These are phyloP conservation scores for Cephus runcator DNA, from an alignment of 2,888 invertebrate genomes.

Conservation along the genomic window DNA sequence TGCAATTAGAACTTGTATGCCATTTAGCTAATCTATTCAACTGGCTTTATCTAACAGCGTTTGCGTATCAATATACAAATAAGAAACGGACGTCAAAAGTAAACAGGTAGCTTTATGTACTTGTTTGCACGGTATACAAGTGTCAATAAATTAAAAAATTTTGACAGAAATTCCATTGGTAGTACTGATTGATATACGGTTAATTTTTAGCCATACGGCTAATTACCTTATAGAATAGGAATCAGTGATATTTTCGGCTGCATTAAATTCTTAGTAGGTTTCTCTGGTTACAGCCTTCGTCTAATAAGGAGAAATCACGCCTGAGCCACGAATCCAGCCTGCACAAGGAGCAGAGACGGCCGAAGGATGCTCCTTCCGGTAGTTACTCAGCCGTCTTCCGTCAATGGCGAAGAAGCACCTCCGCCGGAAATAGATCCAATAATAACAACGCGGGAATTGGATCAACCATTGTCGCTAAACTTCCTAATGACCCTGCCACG, in stretches of 20 bases:
- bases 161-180: not conserved
- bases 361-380: conserved; percentile 35
- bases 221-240: not conserved
- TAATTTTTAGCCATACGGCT: not conserved
- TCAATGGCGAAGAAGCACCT: conserved; percentile 53
- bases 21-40: not conserved
- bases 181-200: not conserved
- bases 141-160: not conserved
- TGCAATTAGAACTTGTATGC: not conserved
- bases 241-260: not conserved
- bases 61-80: not conserved
- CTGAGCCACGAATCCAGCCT: conserved; percentile 38
- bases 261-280: conserved; percentile 41
- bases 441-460: conserved; percentile 34
- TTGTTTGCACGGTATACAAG: not conserved
- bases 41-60: not conserved
- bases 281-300: conserved; percentile 44
- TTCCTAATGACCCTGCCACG: conserved; percentile 32
- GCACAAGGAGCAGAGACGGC: conserved; percentile 41
- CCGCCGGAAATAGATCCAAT: conserved; percentile 38
- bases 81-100: not conserved
- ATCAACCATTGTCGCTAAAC: conserved; percentile 24
- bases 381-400: conserved; percentile 47
- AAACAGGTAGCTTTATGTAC: not conserved
- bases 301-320: conserved; percentile 41